Base-by-base conservation (phyloP, 2,797 vertebrate genomes). In the Pteropus rufus region DNA sequence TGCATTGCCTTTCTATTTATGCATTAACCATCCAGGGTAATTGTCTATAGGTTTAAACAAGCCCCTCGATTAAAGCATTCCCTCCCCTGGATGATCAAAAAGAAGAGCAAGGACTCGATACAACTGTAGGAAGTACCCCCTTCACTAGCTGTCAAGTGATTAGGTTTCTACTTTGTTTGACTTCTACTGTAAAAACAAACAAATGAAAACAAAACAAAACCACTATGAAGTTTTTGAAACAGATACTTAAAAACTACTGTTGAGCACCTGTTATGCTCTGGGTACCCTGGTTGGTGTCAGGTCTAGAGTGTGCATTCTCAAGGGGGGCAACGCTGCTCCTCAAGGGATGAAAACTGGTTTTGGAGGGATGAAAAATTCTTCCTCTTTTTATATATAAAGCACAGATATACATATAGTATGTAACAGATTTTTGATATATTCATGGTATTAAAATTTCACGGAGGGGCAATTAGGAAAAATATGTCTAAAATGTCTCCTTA, bases 261-360 rank as follows among this genome's bases (percentile, higher is more conserved):
- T 4, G 29, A 88, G 52, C 5, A 11, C 23, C 34, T 36, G 5
- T 15, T 36, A 12, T 9, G 31, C 7, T n/a, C 39, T 36, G 56
- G 24, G 31, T 6, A 15, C n/a, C 56, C 2, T 10, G 39, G 6
- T 2, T n/a, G 23, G 72, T 1, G n/a, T 1, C 1, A 24, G 34
- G 16, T 46, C 58, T 46, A 60, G 11, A 76, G 8, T 3, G 10
- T 18, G 1, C 41, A 24, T 41, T 39, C 49, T 76, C 79, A 82
- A 88, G 39, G 5, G 5, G 16, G 18, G 4, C 8, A 7, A 9
- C 2, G 12, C 1, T 84, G n/a, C 10, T 39, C n/a, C 21, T 44
- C 36, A 12, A 29, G 49, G 39, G 11, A 0, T 24, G 7, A 58
- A 83, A 81, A 65, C 0, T n/a, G 29, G 34, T 58, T 88, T 87